Base-by-base conservation (phyloP, 2,113 vertebrate genomes). In the Tachuris rubrigastra region DNA sequence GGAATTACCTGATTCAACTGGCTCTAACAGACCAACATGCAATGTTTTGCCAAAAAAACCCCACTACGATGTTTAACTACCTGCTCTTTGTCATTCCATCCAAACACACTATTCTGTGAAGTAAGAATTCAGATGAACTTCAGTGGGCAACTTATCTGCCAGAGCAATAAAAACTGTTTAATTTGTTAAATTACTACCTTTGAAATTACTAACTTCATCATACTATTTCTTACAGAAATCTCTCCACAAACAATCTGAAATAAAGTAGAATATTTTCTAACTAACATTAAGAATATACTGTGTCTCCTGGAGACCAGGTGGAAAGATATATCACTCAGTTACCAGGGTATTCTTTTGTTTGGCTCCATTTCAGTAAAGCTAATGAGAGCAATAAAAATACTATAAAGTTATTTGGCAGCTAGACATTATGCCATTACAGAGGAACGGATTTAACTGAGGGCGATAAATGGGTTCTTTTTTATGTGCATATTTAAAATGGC, bases 371-470 rank as follows among this genome's bases (percentile, higher is more conserved):
- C 87, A 77, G 31, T 65, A 80, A 80, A 87, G 35, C 17, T 90
- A 76, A 91, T 25, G 24, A 85, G 58, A 95, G 76, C 50, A 87
- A 90, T 87, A 94, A 95, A 93, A 94, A 90, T 56, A 39, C 31
- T 35, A 63, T 55, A 16, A 79, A 90, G 80, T 69, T 83, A 87
- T 90, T 41, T 84, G 56, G 76, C 72, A 90, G 30, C 35, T 65
- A 83, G 41, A 73, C 31, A 71, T 62, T 76, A 50, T 66, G 47
- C 41, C 4, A 3, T 63, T 88, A 92, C 10, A 90, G 56, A 63
- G 27, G 50, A 89, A 31, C 13, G 46, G 41, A 42, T 55, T 90
- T 95, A 92, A 85, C 28, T 74, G 59, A 83, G 8, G 17, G 50
- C 0, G 0, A 85, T 77, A 79, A 91, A 50, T 0, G 0, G 8